Evolutionary conservation across 2,888 invertebrate genomes (phyloP), one percentile per base, ranked within the genome.

Genomic region (Scrobipalpa atriplicella): DNA sequence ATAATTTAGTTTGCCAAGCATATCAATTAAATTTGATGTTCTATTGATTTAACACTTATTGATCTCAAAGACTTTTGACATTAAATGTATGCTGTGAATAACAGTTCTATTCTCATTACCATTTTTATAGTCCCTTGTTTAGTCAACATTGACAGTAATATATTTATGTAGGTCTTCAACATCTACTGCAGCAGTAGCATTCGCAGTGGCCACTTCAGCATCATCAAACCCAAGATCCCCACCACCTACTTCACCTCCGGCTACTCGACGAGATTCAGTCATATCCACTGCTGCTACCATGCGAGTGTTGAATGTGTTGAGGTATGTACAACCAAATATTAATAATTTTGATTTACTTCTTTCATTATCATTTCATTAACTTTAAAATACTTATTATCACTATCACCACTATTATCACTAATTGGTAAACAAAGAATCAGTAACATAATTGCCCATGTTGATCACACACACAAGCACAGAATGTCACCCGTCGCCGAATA

Each of bases 221-320:
- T 97, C 97, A 0, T 96, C 96, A 65, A 97, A 97, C 81, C 97
- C 97, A 1, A 93, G 96, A 21, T 96, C 96, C 66, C 94, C 95
- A 18, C 94, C 92, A 0, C 84, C 90, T 0, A 86, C 84, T 0
- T 92, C 92, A 0, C 92, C 95, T 43, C 93, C 94, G 43, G 91
- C 91, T 8, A 80, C 85, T 0, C 78, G 91, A 67, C 77, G 90
- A 71, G 96, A 97, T 78, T 96, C 95, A 9, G 96, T 97, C 56
- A 97, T 98, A 83, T 97, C 97, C 56, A 97, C 97, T 6, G 98
- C 98, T n/a, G 98, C 98, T 66, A 98, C 98, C 0, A 98, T 98
- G 98, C 89, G 98, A 69, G 98, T 98, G 0, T 93, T 98, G 0
- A 98, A 97, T 83, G 98, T 98, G 1, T 92, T 98, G 61, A 94